Evolutionary conservation across 2,888 invertebrate genomes (phyloP).

Genomic region (Melanchra persicariae): DNA sequence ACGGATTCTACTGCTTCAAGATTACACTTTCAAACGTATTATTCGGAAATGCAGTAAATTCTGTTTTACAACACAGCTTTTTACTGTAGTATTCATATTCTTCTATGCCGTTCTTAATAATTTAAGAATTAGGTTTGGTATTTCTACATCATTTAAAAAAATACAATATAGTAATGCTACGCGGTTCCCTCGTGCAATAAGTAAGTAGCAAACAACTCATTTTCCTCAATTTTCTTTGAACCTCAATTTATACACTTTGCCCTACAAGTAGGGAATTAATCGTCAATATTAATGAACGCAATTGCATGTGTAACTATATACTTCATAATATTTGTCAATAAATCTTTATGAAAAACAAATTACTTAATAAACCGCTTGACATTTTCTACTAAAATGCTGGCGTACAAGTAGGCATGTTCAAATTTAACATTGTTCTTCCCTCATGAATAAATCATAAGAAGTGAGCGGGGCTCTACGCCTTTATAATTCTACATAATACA

Average conservation of each 20-base stretch:
- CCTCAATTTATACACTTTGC: neutral
- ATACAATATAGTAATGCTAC: neutral
- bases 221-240: slow-evolving; percentile 31
- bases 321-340: slow-evolving; percentile 69
- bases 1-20: slow-evolving; percentile 45
- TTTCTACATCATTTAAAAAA: neutral
- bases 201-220: neutral
- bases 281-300: slow-evolving; percentile 59
- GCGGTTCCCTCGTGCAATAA: neutral
- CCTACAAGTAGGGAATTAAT: slow-evolving; percentile 29
- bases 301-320: slow-evolving; percentile 41
- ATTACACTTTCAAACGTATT: slow-evolving; percentile 62
- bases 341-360: slow-evolving; percentile 82
- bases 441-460: slow-evolving; percentile 91
- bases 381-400: slow-evolving; percentile 81
- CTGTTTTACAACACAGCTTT: neutral
- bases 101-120: neutral
- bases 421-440: slow-evolving; percentile 86
- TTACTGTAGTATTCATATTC: neutral
- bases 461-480: slow-evolving; percentile 87
- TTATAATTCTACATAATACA: slow-evolving; percentile 91
- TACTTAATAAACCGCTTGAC: slow-evolving; percentile 84
- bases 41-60: slow-evolving; percentile 23
- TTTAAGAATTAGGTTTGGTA: neutral
- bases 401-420: slow-evolving; percentile 85